phyloP scores from a whole-genome alignment of 2,888 invertebrate genomes.

The Protonemura montana region DNA sequence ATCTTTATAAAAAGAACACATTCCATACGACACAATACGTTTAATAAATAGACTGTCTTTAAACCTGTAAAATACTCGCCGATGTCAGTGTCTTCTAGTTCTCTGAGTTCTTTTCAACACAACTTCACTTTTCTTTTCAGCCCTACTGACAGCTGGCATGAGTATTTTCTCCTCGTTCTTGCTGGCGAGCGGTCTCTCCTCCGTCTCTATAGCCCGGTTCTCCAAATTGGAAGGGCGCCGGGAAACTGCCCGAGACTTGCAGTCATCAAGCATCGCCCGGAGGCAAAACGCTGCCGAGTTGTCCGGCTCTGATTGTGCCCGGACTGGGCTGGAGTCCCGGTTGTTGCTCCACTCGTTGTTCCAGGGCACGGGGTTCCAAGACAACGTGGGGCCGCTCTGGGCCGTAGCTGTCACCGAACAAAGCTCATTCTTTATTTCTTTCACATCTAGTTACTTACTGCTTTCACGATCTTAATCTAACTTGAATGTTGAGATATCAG shows the following conservation, averaged over 20 bases:
- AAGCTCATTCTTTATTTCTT: too few species aligned
- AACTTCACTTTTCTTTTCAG: not conserved
- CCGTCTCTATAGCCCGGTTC: not conserved
- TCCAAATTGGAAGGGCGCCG: not conserved
- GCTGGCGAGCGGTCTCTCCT: not conserved
- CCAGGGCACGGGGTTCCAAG: conserved; percentile 24
- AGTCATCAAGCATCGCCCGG: not conserved
- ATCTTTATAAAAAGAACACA: not conserved
- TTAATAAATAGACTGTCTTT: not conserved
- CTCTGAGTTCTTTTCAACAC: not conserved
- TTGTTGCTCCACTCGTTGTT: not conserved
- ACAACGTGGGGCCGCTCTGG: not conserved
- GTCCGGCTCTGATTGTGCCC: not conserved
- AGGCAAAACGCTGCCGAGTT: not conserved
- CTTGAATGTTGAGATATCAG: too few species aligned
- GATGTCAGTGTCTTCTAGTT: not conserved
- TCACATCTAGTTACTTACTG: too few species aligned
- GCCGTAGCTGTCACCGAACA: not conserved
- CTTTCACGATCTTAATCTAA: too few species aligned
- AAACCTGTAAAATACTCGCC: not conserved
- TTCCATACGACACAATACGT: not conserved
- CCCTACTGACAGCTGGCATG: too few species aligned
- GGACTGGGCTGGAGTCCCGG: not conserved
- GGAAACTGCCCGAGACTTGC: not conserved
- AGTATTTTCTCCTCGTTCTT: not conserved